Evolutionary conservation across 2,888 invertebrate genomes (phyloP).

Genomic region (Callyntrura guangdongensis): DNA sequence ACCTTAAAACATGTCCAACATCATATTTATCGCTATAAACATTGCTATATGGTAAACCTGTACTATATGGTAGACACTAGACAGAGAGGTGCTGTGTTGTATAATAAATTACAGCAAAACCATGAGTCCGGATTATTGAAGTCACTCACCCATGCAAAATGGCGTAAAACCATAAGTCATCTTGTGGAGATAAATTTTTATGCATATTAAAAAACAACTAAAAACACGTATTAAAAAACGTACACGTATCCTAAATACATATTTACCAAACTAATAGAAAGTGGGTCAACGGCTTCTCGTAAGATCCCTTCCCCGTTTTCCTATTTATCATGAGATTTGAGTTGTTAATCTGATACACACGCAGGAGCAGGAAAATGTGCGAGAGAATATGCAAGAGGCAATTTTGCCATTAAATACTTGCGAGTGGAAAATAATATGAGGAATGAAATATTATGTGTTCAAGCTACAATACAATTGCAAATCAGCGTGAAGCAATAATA

Average conservation of each 20-base stretch:
- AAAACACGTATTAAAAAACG: not conserved
- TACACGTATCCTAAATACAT: not conserved
- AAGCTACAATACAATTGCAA: not conserved
- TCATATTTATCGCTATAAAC: not conserved
- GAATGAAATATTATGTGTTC: not conserved
- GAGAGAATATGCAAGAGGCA: too few relatives aligned
- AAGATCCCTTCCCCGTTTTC: conserved; percentile 13
- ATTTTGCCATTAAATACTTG: too few relatives aligned
- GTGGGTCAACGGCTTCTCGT: conserved; percentile 10
- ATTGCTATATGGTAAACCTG: not conserved
- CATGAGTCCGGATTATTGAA: not conserved
- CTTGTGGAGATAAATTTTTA: conserved; percentile 32
- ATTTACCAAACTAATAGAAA: too few relatives aligned
- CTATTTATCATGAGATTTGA: conserved; percentile 24
- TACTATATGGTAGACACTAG: not conserved
- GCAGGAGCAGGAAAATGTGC: not conserved
- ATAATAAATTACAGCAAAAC: not conserved
- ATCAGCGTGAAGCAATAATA: conserved; percentile 41
- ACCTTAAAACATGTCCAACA: not conserved
- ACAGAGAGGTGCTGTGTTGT: not conserved
- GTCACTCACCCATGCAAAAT: conserved; percentile 21
- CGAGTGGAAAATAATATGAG: too few relatives aligned
- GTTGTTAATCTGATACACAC: conserved; percentile 1
- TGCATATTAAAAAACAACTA: conserved; percentile 29
- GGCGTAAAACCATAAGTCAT: conserved; percentile 16